phyloP scores from a whole-genome alignment of 2,888 invertebrate genomes.

The Tryphoninae sp. region DNA sequence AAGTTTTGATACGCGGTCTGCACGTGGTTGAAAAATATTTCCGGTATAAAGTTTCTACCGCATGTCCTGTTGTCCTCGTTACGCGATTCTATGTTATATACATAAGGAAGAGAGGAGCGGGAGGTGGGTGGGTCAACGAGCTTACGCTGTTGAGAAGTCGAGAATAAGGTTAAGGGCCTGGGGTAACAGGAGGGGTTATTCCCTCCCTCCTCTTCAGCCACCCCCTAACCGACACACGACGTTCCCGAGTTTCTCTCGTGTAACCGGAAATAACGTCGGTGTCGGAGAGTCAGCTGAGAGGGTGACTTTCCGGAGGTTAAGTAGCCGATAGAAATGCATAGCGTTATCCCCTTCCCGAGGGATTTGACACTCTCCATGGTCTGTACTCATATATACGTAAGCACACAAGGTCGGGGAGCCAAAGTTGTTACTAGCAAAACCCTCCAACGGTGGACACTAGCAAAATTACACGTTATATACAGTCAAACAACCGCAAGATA shows the following conservation, averaged over 20 bases:
- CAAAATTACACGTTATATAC: constrained; percentile 1
- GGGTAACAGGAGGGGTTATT: not conserved
- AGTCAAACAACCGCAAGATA: constrained; percentile 20
- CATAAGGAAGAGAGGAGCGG: not conserved
- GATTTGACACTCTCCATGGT: constrained; percentile 65
- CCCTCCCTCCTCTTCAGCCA: constrained; percentile 9
- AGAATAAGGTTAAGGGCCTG: constrained; percentile 51
- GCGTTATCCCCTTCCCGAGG: constrained; percentile 68
- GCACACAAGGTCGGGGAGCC: constrained; percentile 6
- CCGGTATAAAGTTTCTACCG: not conserved
- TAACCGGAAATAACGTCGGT: constrained; percentile 72
- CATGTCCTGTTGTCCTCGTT: not conserved
- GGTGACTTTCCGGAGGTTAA: constrained; percentile 69
- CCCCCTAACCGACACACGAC: constrained; percentile 17
- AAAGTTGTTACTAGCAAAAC: constrained; percentile 25
- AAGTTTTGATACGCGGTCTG: not conserved
- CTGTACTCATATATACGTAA: not conserved
- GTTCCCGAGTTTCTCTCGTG: constrained; percentile 38
- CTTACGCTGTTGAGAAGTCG: constrained; percentile 31
- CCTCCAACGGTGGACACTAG: constrained; percentile 7
- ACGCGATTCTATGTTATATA: not conserved
- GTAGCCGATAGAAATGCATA: constrained; percentile 79
- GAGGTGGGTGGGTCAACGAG: constrained; percentile 43
- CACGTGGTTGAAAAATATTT: not conserved
- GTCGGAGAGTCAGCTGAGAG: constrained; percentile 51